These are phyloP conservation scores for Oncorhynchus tshawytscha DNA, from an alignment of 2,113 vertebrate genomes.

Conservation along the genomic window DNA sequence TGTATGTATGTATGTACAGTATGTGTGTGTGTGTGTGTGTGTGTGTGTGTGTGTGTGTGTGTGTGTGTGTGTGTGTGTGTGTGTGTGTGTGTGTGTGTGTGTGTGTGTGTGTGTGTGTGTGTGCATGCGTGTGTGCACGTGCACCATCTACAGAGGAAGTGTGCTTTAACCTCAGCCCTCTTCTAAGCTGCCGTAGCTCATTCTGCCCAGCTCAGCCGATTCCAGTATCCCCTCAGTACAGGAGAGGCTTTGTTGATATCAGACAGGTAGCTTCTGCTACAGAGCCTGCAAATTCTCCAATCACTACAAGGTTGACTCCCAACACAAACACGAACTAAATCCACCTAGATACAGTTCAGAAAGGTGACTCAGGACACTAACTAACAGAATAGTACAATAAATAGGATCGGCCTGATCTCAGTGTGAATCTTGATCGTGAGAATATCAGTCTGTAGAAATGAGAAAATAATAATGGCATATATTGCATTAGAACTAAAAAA, in stretches of 20 bases:
- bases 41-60: too few species aligned
- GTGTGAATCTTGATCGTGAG: neutral
- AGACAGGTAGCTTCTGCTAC: constrained; percentile 19
- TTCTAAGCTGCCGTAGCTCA: constrained; percentile 15
- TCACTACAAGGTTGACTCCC: constrained; percentile 23
- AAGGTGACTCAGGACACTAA: constrained; percentile 29
- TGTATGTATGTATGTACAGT: too few species aligned
- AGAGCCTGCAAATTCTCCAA: constrained; percentile 37
- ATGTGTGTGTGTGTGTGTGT: neutral
- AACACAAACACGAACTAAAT: constrained; percentile 24
- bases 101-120: neutral
- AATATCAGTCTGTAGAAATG: constrained; percentile 2
- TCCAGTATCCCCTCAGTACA: constrained; percentile 15
- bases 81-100: too few species aligned
- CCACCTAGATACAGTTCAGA: constrained; percentile 25
- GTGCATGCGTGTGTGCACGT: neutral
- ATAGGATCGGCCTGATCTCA: neutral
- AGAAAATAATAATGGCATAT: constrained; percentile 8
- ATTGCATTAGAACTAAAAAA: constrained; percentile 17
- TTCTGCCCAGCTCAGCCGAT: constrained; percentile 31
- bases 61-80: too few species aligned
- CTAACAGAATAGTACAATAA: neutral
- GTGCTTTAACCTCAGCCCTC: constrained; percentile 1
- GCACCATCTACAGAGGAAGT: neutral
- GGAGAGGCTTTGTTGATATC: constrained; percentile 33